These are phyloP conservation scores for Urocitellus parryii DNA, from an alignment of 2,113 vertebrate genomes.

Conservation along the genomic window DNA sequence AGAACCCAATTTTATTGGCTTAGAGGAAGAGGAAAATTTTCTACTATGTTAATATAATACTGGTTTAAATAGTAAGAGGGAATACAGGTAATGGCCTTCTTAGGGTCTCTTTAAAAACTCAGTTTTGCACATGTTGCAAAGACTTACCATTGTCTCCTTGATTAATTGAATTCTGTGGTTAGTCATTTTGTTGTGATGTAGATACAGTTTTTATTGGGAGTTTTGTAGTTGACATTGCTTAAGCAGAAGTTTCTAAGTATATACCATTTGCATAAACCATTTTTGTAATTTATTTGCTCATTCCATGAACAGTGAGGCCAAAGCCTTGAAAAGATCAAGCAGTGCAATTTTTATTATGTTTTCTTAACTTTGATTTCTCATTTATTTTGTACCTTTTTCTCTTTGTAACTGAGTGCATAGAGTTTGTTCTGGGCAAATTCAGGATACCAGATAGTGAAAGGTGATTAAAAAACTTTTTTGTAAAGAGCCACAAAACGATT, in stretches of 20 bases:
- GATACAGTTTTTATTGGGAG: background rate
- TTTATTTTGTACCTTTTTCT: constrained; percentile 31
- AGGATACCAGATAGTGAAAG: constrained; percentile 55
- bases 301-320: constrained; percentile 24
- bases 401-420: constrained; percentile 30
- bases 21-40: background rate
- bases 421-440: constrained; percentile 56
- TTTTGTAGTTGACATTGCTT: constrained; percentile 46
- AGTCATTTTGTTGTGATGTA: background rate
- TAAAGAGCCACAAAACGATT: background rate
- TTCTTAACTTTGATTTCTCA: constrained; percentile 30
- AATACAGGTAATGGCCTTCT: background rate
- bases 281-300: constrained; percentile 54
- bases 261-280: constrained; percentile 31
- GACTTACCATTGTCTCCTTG: background rate
- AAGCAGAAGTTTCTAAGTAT: constrained; percentile 61
- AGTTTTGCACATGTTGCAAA: constrained; percentile 50
- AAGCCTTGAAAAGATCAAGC: constrained; percentile 57
- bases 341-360: constrained; percentile 48
- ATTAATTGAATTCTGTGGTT: constrained; percentile 53
- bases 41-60: background rate
- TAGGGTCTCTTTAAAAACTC: background rate
- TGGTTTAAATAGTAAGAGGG: constrained; percentile 5
- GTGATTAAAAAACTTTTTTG: constrained; percentile 14
- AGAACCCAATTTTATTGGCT: constrained; percentile 7